Evolutionary conservation across 2,113 vertebrate genomes (phyloP).

Genomic region (Limanda limanda): DNA sequence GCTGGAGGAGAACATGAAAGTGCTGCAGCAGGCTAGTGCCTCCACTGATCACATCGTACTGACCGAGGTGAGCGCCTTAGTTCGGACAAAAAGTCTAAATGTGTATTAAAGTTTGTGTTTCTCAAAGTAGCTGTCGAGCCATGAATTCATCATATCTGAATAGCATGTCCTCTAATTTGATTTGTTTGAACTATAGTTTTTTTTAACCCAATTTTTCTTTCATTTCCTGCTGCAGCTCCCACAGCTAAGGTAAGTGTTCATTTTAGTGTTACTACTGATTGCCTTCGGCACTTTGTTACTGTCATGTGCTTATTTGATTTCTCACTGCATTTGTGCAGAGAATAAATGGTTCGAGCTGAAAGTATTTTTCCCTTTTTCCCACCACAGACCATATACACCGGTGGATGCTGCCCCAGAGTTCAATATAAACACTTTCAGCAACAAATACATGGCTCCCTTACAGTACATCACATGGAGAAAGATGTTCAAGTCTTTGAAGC

Average conservation of each 20-base stretch:
- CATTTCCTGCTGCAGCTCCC: constrained; percentile 68
- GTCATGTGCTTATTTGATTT: constrained; percentile 15
- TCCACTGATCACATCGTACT: constrained; percentile 45
- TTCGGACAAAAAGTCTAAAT: background rate
- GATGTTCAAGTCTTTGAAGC: constrained; percentile 83
- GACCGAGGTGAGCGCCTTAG: constrained; percentile 75
- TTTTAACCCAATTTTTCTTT: constrained; percentile 26
- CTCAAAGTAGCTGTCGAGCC: background rate
- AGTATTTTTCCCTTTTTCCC: background rate
- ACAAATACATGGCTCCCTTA: constrained; percentile 81
- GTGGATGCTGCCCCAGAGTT: constrained; percentile 68
- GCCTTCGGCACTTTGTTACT: constrained; percentile 13
- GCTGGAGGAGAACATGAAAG: constrained; percentile 74
- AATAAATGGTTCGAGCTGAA: constrained; percentile 3
- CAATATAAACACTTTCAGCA: constrained; percentile 72
- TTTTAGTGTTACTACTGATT: constrained; percentile 11
- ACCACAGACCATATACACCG: constrained; percentile 52
- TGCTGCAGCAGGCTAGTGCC: constrained; percentile 62
- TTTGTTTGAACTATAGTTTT: constrained; percentile 19
- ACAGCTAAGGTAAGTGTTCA: constrained; percentile 71
- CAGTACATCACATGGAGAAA: constrained; percentile 88
- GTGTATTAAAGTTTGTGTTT: background rate
- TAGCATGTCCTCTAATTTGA: background rate
- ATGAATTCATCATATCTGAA: background rate
- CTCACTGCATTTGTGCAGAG: background rate